phyloP scores from a whole-genome alignment of 2,888 invertebrate genomes.

The Seladonia tumulorum region DNA sequence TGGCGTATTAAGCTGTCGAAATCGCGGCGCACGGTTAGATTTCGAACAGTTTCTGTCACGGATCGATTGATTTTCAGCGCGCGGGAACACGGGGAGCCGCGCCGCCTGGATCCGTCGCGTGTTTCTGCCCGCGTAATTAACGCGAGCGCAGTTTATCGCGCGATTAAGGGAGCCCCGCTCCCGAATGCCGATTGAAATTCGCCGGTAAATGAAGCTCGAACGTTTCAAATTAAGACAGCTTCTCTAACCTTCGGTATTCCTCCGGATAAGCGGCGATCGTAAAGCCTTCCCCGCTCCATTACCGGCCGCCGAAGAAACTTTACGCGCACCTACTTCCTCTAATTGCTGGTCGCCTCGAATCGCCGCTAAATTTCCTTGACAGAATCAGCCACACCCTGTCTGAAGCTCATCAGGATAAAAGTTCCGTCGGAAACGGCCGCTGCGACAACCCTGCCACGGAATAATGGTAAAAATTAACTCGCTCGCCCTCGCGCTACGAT shows the following conservation, averaged over 20 bases:
- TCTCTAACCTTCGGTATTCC: constrained; percentile 49
- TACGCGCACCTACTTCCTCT: constrained; percentile 71
- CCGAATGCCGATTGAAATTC: constrained; percentile 40
- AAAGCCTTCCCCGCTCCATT: constrained; percentile 59
- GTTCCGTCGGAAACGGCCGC: constrained; percentile 65
- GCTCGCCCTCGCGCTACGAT: too few species aligned
- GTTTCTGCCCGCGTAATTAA: constrained; percentile 48
- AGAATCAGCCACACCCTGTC: constrained; percentile 71
- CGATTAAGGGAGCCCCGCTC: constrained; percentile 40
- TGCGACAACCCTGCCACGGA: constrained; percentile 42
- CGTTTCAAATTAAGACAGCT: constrained; percentile 60
- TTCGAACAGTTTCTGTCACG: neutral
- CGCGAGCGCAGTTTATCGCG: constrained; percentile 44
- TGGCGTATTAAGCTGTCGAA: neutral
- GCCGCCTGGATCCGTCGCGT: neutral
- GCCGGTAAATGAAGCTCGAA: constrained; percentile 56
- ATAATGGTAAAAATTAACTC: constrained; percentile 67
- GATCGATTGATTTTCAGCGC: constrained; percentile 12
- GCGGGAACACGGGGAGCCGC: neutral
- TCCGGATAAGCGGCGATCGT: constrained; percentile 56
- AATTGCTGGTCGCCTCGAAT: constrained; percentile 70
- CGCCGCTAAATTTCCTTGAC: constrained; percentile 73
- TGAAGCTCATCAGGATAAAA: constrained; percentile 75
- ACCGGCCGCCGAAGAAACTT: constrained; percentile 67
- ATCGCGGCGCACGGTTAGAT: neutral